Evolutionary conservation across 2,888 invertebrate genomes (phyloP).

Genomic region (Alloplasta piceator): DNA sequence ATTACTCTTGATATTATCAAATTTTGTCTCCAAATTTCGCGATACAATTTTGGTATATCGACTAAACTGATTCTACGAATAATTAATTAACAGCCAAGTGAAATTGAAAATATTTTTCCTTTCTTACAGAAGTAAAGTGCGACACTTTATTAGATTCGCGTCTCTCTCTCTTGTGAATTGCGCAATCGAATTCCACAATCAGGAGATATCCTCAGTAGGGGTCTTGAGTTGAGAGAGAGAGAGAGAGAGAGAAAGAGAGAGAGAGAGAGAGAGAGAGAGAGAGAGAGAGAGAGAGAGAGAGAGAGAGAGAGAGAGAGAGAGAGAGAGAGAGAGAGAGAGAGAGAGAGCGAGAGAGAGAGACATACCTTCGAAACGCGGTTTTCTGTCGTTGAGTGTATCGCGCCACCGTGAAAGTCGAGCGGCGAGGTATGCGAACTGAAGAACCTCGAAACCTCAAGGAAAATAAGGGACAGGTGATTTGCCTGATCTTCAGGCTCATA

Average conservation of each 20-base stretch:
- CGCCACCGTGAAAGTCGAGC: conserved; percentile 39
- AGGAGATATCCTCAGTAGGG: conserved; percentile 39
- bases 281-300: neutral
- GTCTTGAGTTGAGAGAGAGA: neutral
- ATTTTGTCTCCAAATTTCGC: no score
- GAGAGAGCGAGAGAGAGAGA: neutral
- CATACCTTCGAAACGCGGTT: conserved; percentile 17
- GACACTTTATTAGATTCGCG: neutral
- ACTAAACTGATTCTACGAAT: no score
- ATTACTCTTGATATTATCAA: conserved; percentile 18
- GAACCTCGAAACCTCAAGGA: conserved; percentile 44
- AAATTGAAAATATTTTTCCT: neutral
- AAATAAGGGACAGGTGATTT: conserved; percentile 64
- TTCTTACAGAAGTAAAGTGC: neutral
- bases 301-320: neutral
- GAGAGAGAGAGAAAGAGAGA: neutral
- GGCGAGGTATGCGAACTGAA: conserved; percentile 65
- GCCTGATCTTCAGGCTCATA: conserved; percentile 48
- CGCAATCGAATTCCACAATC: conserved; percentile 65
- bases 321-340: neutral
- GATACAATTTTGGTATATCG: no score
- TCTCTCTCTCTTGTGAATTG: conserved; percentile 40
- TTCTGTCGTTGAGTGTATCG: conserved; percentile 37
- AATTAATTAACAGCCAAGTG: no score
- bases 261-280: neutral